Percentiles rank a stretch among this genome's conserved stretches.
These are phyloP conservation scores for Daphoenositta chrysoptera DNA, from an alignment of 2,113 vertebrate species.

Conservation along the genomic window DNA sequence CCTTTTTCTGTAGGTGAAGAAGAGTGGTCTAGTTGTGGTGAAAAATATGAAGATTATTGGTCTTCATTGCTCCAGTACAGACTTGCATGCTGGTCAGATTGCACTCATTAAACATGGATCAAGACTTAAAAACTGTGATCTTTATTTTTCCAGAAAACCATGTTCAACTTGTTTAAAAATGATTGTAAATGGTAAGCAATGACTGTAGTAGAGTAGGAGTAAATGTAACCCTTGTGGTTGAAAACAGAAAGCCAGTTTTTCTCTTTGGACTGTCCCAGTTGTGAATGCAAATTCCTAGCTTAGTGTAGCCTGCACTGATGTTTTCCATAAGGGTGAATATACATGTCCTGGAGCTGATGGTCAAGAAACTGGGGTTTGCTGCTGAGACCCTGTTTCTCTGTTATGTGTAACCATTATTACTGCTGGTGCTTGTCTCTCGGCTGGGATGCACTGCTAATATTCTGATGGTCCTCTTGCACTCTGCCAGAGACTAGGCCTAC, in stretches of 20 bases:
- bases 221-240: not conserved
- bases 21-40: conserved; percentile 89
- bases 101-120: conserved; percentile 88
- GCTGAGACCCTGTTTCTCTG: not conserved
- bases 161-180: conserved; percentile 95
- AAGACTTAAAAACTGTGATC: conserved; percentile 83
- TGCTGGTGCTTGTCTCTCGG: not conserved
- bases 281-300: not conserved
- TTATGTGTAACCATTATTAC: not conserved
- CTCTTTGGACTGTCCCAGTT: not conserved
- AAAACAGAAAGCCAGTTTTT: not conserved
- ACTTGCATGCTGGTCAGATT: conserved; percentile 93
- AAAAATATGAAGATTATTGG: conserved; percentile 85
- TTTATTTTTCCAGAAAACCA: conserved; percentile 94
- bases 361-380: not conserved
- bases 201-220: not conserved
- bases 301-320: not conserved
- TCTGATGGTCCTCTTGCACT: not conserved
- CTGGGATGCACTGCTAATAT: not conserved
- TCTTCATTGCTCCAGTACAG: conserved; percentile 87
- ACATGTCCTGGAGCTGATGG: not conserved
- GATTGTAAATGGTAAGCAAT: conserved; percentile 89
- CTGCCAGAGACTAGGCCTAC: not conserved
- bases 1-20: conserved; percentile 71
- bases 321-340: not conserved